phyloP scores from a whole-genome alignment of 1,140 invertebrate genomes.

The Drosophila nikananu region DNA sequence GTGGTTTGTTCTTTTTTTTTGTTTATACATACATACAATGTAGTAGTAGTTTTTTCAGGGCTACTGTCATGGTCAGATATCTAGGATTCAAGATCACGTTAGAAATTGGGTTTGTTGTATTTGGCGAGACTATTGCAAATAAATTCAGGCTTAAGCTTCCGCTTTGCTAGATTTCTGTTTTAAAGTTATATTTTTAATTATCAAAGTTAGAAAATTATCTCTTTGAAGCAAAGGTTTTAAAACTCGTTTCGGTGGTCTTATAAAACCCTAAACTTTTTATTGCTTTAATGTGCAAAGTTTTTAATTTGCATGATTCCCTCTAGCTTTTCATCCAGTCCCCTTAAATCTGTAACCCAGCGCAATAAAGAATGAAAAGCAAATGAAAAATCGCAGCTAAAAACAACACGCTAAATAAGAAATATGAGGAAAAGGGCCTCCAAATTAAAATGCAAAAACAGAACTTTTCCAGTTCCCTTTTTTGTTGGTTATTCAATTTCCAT shows the following conservation, averaged over 20 bases:
- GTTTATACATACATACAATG: too few relatives aligned
- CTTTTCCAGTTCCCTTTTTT: conserved; percentile 25
- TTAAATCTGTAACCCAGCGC: conserved; percentile 4
- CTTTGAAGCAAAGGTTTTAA: neutral
- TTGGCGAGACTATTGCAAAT: neutral
- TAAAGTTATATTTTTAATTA: neutral
- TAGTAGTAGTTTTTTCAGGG: conserved; percentile 22
- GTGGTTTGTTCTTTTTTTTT: conserved; percentile 6
- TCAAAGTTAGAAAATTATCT: neutral
- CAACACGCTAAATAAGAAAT: conserved; percentile 10
- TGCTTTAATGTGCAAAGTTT: conserved; percentile 22
- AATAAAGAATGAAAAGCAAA: conserved; percentile 10
- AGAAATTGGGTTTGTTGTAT: neutral
- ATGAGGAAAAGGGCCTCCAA: conserved; percentile 2
- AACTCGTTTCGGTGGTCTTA: neutral
- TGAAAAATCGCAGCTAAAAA: conserved; percentile 26
- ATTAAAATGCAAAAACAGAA: conserved; percentile 21
- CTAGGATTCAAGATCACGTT: neutral
- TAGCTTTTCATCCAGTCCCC: neutral
- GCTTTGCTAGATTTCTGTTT: neutral
- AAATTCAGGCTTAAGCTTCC: neutral
- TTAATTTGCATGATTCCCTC: neutral
- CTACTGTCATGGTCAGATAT: conserved; percentile 18
- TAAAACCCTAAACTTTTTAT: conserved; percentile 13
- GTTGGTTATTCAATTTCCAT: conserved; percentile 30